phyloP scores from a whole-genome alignment of 2,797 vertebrate species.

The Discoglossus pictus region DNA sequence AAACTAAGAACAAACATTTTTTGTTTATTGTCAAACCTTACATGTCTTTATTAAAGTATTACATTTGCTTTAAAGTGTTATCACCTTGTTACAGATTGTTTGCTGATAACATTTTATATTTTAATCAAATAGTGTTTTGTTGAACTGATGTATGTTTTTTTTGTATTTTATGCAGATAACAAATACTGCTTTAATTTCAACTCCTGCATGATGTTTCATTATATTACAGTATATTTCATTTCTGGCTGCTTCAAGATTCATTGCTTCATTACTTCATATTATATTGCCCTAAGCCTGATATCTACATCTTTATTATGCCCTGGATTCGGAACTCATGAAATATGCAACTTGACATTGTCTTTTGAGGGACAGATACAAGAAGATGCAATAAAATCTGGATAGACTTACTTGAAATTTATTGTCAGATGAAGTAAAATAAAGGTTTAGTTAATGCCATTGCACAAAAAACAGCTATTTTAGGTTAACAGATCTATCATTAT shows the following conservation, averaged over 20 bases:
- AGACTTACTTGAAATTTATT: constrained; percentile 41
- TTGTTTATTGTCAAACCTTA: too few species aligned
- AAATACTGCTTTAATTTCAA: constrained; percentile 39
- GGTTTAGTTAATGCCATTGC: constrained; percentile 21
- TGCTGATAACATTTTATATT: too few species aligned
- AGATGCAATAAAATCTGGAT: constrained; percentile 43
- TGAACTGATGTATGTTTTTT: constrained; percentile 26
- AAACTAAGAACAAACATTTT: too few species aligned
- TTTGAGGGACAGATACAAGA: constrained; percentile 49
- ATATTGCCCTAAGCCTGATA: constrained; percentile 46
- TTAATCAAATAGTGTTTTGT: constrained; percentile 5
- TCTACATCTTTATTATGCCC: constrained; percentile 50
- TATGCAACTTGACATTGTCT: constrained; percentile 47
- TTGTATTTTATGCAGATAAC: constrained; percentile 8
- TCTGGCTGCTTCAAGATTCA: constrained; percentile 37
- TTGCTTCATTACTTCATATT: constrained; percentile 49
- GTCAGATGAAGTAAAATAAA: constrained; percentile 44
- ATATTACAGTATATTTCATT: constrained; percentile 46
- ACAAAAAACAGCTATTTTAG: constrained; percentile 1
- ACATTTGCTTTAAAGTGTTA: too few species aligned
- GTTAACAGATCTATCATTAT: not conserved
- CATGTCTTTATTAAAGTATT: too few species aligned
- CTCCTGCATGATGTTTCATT: constrained; percentile 23
- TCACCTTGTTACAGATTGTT: too few species aligned
- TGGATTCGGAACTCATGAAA: constrained; percentile 42